Base-by-base conservation (phyloP, 2,113 vertebrate genomes). In the Daphoenositta chrysoptera region DNA sequence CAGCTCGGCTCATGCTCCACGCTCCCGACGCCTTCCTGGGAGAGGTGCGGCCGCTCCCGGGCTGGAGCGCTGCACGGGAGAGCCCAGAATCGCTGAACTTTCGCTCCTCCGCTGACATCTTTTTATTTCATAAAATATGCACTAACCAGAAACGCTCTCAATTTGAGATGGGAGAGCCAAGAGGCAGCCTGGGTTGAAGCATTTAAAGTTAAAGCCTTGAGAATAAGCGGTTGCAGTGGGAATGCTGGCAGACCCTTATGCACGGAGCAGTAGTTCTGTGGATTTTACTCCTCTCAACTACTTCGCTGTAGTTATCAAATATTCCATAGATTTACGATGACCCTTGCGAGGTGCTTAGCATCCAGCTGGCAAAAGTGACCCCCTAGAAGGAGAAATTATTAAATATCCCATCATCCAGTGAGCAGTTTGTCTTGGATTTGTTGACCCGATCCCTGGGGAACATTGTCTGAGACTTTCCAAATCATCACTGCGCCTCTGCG, bases 81-180 rank as follows among this genome's bases (percentile, higher is more conserved):
- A 56, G 35, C 8, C 44, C 11, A n/a, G 81, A 83, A 82, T 11
- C 1, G 1, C 26, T 18, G 51, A 54, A 63, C 77, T 90, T 96
- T 80, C 45, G 86, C 71, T 66, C 86, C 91, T 95, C 70, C 1
- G 3, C 37, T 68, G 27, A 17, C 87, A 37, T 45, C 20, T 15
- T 93, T 97, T 88, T 58, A 60, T 82, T 94, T 94, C 94, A 91
- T 96, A 44, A 84, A 61, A 87, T 73, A 83, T 72, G 28, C 33
- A 57, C 85, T 39, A 77, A 84, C 83, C 66, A 70, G 89, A 88
- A 58, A 80, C 3, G 7, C 79, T 90, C 78, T 77, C 61, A 16
- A 28, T 63, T 87, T 95, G 78, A 87, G 61, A 57, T 14, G 45
- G 87, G 72, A 71, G 92, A 90, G 76, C 66, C 90, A 87, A 87